Evolutionary conservation across 2,888 invertebrate species (phyloP).

Genomic region (Blastobasis adustella): DNA sequence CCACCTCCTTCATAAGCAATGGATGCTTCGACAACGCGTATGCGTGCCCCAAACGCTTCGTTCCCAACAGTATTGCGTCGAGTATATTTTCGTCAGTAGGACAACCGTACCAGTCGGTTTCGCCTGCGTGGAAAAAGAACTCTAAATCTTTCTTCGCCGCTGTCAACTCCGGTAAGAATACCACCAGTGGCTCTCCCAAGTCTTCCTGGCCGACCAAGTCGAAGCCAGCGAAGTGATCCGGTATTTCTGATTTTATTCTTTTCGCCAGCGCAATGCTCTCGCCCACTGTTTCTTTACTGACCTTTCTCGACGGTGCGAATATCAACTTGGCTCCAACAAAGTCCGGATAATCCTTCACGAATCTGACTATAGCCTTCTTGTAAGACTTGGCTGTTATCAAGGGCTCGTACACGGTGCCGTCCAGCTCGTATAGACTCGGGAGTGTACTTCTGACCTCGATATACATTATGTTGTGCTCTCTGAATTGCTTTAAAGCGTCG

Average conservation of each 20-base stretch:
- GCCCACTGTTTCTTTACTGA: slow-evolving; percentile 43
- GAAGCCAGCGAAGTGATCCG: slow-evolving; percentile 83
- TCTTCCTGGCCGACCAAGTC: slow-evolving; percentile 90
- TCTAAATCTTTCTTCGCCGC: slow-evolving; percentile 65
- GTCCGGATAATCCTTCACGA: slow-evolving; percentile 74
- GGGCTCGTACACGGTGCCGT: slow-evolving; percentile 72
- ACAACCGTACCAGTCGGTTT: slow-evolving; percentile 84
- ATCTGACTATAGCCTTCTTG: slow-evolving; percentile 71
- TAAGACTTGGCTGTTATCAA: slow-evolving; percentile 76
- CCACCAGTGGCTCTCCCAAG: slow-evolving; percentile 75
- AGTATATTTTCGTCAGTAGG: slow-evolving; percentile 81
- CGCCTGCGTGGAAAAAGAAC: slow-evolving; percentile 88
- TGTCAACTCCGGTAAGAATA: slow-evolving; percentile 75
- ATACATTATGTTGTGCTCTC: slow-evolving; percentile 81
- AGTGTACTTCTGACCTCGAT: slow-evolving; percentile 80
- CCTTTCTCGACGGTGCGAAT: slow-evolving; percentile 76
- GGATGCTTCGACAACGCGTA: slow-evolving; percentile 86
- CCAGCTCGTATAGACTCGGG: slow-evolving; percentile 78
- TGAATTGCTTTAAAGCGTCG: slow-evolving; percentile 75
- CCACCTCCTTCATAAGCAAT: slow-evolving; percentile 70
- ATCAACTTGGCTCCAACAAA: slow-evolving; percentile 82
- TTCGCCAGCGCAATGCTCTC: slow-evolving; percentile 55
- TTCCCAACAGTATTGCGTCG: slow-evolving; percentile 84
- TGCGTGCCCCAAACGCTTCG: slow-evolving; percentile 86
- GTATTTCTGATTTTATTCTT: slow-evolving; percentile 64